Evolutionary conservation across 2,113 vertebrate species (phyloP).

Genomic region (Prinia subflava): DNA sequence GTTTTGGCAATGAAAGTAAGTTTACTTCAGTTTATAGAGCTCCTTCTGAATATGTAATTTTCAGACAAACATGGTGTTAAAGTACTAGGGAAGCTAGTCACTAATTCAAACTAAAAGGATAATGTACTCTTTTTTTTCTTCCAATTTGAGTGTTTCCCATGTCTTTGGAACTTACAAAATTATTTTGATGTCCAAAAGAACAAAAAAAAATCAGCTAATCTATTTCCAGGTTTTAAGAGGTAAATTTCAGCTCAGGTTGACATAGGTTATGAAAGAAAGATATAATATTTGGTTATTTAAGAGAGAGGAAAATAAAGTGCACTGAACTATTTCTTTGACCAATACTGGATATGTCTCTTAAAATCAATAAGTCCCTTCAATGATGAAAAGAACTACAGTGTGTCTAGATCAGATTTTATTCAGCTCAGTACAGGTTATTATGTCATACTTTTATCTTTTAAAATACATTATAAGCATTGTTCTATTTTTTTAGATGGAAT

Average conservation of each 20-base stretch:
- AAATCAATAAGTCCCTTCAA: background rate
- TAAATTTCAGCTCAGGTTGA: background rate
- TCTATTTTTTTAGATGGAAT: background rate
- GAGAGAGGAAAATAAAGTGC: background rate
- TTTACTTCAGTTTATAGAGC: background rate
- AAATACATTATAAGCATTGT: background rate
- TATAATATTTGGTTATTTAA: background rate
- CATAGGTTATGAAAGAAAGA: background rate
- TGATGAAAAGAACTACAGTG: background rate
- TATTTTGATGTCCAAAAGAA: background rate
- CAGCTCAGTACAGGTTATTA: background rate
- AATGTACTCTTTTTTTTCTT: rapidly evolving
- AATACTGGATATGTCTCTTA: background rate
- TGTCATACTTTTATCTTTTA: background rate
- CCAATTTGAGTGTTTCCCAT: background rate
- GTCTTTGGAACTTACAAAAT: background rate
- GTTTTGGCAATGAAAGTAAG: background rate
- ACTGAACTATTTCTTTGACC: background rate
- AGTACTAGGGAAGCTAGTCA: background rate
- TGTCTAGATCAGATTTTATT: background rate
- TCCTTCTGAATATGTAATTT: background rate
- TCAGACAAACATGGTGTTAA: background rate
- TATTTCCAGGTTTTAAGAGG: background rate
- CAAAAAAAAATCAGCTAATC: background rate
- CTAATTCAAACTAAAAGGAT: background rate